Evolutionary conservation across 1,140 invertebrate species (phyloP).

Genomic region (Drosophila biarmipes): DNA sequence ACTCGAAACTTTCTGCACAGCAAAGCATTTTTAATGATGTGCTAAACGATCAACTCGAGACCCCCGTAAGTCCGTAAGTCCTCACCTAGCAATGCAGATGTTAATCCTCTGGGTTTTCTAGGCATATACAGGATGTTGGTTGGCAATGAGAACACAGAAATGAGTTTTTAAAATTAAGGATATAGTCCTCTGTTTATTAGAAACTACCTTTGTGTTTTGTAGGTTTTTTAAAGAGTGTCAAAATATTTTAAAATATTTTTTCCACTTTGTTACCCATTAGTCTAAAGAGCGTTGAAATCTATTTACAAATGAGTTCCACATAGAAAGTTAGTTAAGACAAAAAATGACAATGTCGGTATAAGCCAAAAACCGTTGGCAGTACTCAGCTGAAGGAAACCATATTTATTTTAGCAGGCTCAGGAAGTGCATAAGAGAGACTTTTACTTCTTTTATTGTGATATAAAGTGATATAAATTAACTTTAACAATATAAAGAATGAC

Average conservation of each 20-base stretch:
- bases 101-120: slow-evolving; percentile 3
- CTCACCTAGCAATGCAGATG: not conserved
- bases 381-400: not conserved
- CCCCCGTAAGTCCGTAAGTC: slow-evolving; percentile 1
- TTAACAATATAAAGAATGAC: too few species aligned
- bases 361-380: not conserved
- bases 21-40: slow-evolving; percentile 67
- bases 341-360: not conserved
- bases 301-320: too few species aligned
- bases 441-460: not conserved
- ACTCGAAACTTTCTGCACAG: slow-evolving; percentile 60
- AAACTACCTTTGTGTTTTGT: too few species aligned
- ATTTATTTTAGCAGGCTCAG: not conserved
- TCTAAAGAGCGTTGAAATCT: too few species aligned
- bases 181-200: too few species aligned
- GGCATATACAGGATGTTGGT: not conserved
- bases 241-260: too few species aligned
- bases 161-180: too few species aligned
- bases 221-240: too few species aligned
- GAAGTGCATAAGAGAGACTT: not conserved
- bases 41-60: slow-evolving; percentile 48
- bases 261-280: too few species aligned
- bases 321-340: too few species aligned
- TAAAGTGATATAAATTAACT: too few species aligned
- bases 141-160: too few species aligned